Percentiles rank a stretch among this genome's conserved stretches.
Evolutionary conservation across 2,888 invertebrate species (phyloP).

Genomic region (Apamea crenata): DNA sequence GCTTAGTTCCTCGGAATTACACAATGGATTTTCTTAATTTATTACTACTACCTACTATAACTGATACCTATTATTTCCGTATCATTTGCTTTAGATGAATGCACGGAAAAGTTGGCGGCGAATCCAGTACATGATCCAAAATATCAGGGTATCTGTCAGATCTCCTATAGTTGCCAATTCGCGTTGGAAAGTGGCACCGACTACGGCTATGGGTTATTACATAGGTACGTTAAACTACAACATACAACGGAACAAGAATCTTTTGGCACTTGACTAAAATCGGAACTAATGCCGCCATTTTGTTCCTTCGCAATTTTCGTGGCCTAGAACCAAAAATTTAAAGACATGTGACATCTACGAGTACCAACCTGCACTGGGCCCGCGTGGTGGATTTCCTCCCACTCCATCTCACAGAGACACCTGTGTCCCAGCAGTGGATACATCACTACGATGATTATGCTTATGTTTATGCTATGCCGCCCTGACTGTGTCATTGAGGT

Average conservation of each 20-base stretch:
- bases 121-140: constrained; percentile 23
- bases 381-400: neutral
- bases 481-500: neutral
- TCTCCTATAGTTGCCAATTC: constrained; percentile 63
- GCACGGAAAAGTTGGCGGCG: constrained; percentile 67
- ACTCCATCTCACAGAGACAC: neutral
- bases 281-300: neutral
- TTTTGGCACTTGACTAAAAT: neutral
- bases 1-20: neutral
- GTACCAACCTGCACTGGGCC: neutral
- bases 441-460: neutral
- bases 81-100: constrained; percentile 54
- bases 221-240: constrained; percentile 70
- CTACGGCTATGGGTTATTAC: constrained; percentile 76
- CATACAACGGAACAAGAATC: neutral
- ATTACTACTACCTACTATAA: neutral
- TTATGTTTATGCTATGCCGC: neutral
- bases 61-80: neutral
- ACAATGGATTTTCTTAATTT: neutral
- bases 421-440: neutral
- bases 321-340: neutral
- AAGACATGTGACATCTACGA: neutral
- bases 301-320: neutral
- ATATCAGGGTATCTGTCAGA: constrained; percentile 59
- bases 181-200: constrained; percentile 70